Base-by-base conservation (phyloP, 2,113 vertebrate species). In the Phyllopteryx taeniolatus region DNA sequence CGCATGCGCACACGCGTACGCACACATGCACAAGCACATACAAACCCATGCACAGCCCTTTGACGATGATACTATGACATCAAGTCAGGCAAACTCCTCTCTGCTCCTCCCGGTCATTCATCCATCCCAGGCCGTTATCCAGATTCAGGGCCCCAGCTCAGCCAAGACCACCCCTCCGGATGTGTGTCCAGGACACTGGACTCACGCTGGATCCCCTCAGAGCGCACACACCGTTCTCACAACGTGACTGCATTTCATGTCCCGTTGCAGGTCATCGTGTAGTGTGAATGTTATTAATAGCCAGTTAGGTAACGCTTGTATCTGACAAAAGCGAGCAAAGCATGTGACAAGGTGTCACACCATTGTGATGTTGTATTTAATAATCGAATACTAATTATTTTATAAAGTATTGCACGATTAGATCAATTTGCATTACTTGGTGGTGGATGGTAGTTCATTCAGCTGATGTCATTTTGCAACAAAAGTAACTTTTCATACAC, bases 131-230 rank as follows among this genome's bases (percentile, higher is more conserved):
- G 85, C 82, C 8, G 1, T 27, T 53, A 61, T 77, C 78, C 83
- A 89, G 76, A 82, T 69, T 70, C 5, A 13, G 77, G 65, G 72
- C 78, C 65, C 22, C 33, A 31, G 72, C 80, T 81, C 35, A 73
- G 78, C 80, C 62, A 75, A 85, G 78, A 75, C 84, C 80, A 83
- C 82, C 84, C 80, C 79, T 75, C 85, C 87, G 82, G 89, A 85
- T 89, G 77, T 86, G 67, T 85, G 77, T 69, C 80, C 71, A 46
- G 86, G 85, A 89, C 86, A 86, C 82, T 82, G 71, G 76, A 74
- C 76, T 86, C 87, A 81, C 83, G 83, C 80, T 82, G 81, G 6
- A 22, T 39, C 54, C 66, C 53, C 35, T 61, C 73, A 89, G 84
- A 91, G 79, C 88, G 72, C 78, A 79, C 1, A 77, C 77, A 71